Evolutionary conservation across 2,888 invertebrate species (phyloP), one percentile per base, ranked within the genome.

Genomic region (Petrolisthes cinctipes): DNA sequence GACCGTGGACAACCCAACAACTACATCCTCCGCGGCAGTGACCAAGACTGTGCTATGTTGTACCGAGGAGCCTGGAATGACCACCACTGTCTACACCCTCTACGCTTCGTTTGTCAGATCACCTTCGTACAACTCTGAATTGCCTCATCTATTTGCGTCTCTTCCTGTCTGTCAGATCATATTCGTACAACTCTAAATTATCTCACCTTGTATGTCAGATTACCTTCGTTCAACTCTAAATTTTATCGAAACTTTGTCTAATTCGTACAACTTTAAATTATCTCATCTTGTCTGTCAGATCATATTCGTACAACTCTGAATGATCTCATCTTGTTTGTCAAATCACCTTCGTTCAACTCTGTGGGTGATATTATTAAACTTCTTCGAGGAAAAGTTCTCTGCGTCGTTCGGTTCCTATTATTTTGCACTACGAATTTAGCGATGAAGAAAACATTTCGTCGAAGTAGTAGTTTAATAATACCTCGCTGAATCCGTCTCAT

Each of bases 1-100:
- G 88, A 88, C 68, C 37, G 37, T n/a, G 88, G 82, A 9, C 85
- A 88, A 51, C 88, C 88, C 56, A 88, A 88, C 82, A 88, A 88
- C 82, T 88, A 81, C 66, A 3, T 5, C 9, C 56, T 66, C 17
- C 37, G 71, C 0, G 68, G 54, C 11, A 54, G 66, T 61, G 88
- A 85, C 82, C 88, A 88, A 51, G 88, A 88, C 23, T 88, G 88
- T 37, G 84, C 51, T 17, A 82, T 82, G 88, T 68, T 85, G 80
- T 88, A 57, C 66, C 53, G 61, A 7, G 81, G 84, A 5, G 68
- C 53, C n/a, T 88, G 88, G 88, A 88, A 88, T 53, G 88, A 88
- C 57, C 84, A 82, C 68, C 85, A 88, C 68, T 88, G 88, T 53
- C 20, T 20, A 17, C 37, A 81, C 4, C 54, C 51, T 20, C 85